phyloP scores from a whole-genome alignment of 1,140 invertebrate species.

The Plodia interpunctella region DNA sequence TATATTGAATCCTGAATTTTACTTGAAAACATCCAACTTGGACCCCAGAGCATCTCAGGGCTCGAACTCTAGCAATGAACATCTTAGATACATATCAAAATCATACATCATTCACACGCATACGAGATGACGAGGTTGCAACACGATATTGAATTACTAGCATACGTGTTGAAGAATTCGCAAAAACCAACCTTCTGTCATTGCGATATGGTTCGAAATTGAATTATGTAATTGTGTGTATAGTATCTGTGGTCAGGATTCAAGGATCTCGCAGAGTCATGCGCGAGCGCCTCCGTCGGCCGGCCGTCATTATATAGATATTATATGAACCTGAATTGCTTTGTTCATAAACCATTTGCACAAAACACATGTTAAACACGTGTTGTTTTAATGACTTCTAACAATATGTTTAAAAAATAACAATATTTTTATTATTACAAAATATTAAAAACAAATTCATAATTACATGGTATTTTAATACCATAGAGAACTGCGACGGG shows the following conservation, averaged over 20 bases:
- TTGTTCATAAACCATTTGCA: too few species aligned
- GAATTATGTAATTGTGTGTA: conserved; percentile 1
- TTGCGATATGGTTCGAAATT: background rate
- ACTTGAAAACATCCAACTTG: too few species aligned
- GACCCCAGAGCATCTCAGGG: too few species aligned
- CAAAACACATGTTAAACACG: too few species aligned
- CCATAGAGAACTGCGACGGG: too few species aligned
- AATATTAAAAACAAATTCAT: too few species aligned
- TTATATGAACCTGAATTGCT: background rate
- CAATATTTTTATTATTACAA: too few species aligned
- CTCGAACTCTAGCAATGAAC: too few species aligned
- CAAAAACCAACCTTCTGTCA: background rate
- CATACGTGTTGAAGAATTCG: background rate
- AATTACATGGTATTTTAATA: too few species aligned
- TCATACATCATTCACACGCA: background rate
- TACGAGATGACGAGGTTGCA: background rate
- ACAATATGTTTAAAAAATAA: too few species aligned
- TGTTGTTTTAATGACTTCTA: too few species aligned
- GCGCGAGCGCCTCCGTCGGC: background rate
- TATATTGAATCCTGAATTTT: too few species aligned
- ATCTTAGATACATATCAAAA: background rate
- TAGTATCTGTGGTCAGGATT: background rate
- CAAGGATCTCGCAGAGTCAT: background rate
- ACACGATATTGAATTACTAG: background rate
- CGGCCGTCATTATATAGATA: background rate